phyloP scores from a whole-genome alignment of 2,113 vertebrate species.

The Girardinichthys multiradiatus region DNA sequence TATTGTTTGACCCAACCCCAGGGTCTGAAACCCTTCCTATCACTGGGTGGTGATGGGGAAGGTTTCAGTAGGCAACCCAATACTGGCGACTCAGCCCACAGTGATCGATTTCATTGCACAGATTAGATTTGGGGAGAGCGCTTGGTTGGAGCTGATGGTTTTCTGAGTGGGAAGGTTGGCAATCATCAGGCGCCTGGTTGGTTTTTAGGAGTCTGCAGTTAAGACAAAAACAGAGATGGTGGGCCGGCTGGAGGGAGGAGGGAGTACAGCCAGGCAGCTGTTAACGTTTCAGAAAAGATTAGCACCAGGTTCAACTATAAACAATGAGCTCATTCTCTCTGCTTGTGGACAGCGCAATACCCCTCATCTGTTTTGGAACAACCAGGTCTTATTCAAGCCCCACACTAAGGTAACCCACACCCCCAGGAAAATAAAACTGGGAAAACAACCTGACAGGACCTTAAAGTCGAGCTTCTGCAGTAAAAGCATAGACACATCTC shows the following conservation, averaged over 20 bases:
- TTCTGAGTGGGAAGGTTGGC: conserved; percentile 45
- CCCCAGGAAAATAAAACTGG: conserved; percentile 42
- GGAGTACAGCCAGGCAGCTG: conserved; percentile 71
- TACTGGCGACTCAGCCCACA: conserved; percentile 29
- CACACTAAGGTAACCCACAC: conserved; percentile 68
- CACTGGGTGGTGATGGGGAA: background rate
- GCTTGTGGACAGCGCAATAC: conserved; percentile 51
- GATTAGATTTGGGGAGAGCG: conserved; percentile 65
- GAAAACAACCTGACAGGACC: conserved; percentile 29
- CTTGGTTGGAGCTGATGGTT: conserved; percentile 48
- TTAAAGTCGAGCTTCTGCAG: conserved; percentile 26
- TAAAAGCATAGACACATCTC: background rate
- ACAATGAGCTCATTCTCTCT: conserved; percentile 82
- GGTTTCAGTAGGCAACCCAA: conserved; percentile 50
- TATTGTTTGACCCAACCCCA: background rate
- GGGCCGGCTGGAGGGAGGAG: conserved; percentile 45
- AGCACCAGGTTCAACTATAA: conserved; percentile 78
- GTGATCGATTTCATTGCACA: conserved; percentile 59
- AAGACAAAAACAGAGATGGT: conserved; percentile 24
- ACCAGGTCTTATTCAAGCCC: conserved; percentile 69
- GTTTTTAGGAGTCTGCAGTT: conserved; percentile 48
- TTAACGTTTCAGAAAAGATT: conserved; percentile 79
- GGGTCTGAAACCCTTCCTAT: conserved; percentile 2
- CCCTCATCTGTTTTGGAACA: conserved; percentile 79
- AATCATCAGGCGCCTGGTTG: conserved; percentile 52